Evolutionary conservation across 2,113 vertebrate genomes (phyloP).

Genomic region (Elgaria multicarinata): DNA sequence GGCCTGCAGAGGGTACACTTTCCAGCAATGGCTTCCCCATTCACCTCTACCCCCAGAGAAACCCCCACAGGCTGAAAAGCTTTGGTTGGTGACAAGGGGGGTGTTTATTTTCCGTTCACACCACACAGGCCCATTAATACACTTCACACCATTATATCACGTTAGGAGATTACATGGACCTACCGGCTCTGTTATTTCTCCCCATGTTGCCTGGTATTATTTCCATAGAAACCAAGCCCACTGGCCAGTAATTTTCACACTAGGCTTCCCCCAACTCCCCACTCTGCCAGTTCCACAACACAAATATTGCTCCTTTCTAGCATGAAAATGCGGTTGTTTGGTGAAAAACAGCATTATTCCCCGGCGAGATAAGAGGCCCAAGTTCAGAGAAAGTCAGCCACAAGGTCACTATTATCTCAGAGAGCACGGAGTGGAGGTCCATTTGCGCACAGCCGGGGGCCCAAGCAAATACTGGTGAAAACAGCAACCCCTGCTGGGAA

Average conservation of each 20-base stretch:
- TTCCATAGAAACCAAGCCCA: slow-evolving; percentile 66
- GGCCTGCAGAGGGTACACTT: neutral
- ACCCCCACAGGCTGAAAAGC: neutral
- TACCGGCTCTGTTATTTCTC: slow-evolving; percentile 31
- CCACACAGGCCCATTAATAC: neutral
- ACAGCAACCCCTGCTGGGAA: rapidly evolving
- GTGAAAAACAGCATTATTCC: slow-evolving; percentile 18
- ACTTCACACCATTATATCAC: slow-evolving; percentile 28
- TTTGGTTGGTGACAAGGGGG: neutral
- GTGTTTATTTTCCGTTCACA: neutral
- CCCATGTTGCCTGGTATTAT: slow-evolving; percentile 37
- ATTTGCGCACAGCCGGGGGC: neutral
- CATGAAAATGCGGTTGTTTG: slow-evolving; percentile 30
- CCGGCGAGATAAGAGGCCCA: slow-evolving; percentile 49
- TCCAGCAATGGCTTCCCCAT: neutral
- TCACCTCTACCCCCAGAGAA: neutral
- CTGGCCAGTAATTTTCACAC: slow-evolving; percentile 55
- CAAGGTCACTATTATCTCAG: slow-evolving; percentile 20
- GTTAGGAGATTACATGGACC: neutral
- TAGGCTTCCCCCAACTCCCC: slow-evolving; percentile 51
- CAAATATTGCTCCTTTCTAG: slow-evolving; percentile 38
- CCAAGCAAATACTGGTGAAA: neutral
- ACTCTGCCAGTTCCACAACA: neutral
- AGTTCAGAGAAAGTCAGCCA: slow-evolving; percentile 27
- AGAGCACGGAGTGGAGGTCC: neutral